Conservation (phyloP, 2,888 invertebrate species). For the Xylophagus ater region DNA sequence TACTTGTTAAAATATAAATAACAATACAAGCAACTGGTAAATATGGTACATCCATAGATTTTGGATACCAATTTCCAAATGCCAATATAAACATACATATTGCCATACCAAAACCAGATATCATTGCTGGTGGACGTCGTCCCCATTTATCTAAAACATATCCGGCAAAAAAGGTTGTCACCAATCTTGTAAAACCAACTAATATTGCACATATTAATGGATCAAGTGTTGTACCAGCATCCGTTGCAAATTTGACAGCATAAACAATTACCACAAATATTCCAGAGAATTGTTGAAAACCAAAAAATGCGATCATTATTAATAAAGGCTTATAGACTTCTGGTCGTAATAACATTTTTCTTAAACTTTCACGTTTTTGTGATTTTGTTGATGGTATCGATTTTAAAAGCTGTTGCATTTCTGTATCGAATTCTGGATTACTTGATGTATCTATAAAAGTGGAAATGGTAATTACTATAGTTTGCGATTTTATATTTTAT, state of each 20-base stretch:
- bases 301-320: constrained; percentile 51
- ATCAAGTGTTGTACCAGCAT: constrained; percentile 49
- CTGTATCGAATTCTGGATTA: constrained; percentile 32
- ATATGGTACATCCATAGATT: constrained; percentile 25
- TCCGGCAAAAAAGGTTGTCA: constrained; percentile 52
- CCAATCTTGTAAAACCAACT: constrained; percentile 51
- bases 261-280: constrained; percentile 62
- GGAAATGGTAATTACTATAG: background rate
- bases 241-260: constrained; percentile 53
- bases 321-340: constrained; percentile 36
- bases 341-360: constrained; percentile 25
- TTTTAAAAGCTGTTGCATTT: constrained; percentile 29
- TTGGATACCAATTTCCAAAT: constrained; percentile 35
- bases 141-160: constrained; percentile 50
- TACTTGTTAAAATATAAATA: constrained; percentile 40
- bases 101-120: constrained; percentile 52
- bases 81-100: constrained; percentile 48
- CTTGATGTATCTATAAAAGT: constrained; percentile 22
- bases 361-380: constrained; percentile 25
- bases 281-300: constrained; percentile 58
- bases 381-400: constrained; percentile 27
- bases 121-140: constrained; percentile 51
- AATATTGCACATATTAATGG: constrained; percentile 55
- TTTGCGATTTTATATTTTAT: background rate
- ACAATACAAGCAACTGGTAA: constrained; percentile 30